Conservation (phyloP, 2,113 vertebrate species). For the Ondatra zibethicus region DNA sequence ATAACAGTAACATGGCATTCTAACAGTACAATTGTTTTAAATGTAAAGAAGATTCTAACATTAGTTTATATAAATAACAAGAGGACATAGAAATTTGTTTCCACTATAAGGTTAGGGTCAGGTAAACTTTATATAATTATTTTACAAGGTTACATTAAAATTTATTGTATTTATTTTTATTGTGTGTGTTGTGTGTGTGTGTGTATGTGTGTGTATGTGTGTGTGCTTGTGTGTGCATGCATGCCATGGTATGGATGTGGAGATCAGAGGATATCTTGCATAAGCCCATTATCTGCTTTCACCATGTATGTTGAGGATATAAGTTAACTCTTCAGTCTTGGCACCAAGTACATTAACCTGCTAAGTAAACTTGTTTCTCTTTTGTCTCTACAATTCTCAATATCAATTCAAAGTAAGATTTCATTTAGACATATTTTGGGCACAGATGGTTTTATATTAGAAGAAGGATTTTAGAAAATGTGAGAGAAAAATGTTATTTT, state of each 20-base stretch:
- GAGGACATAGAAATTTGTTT: slow-evolving; percentile 79
- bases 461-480: slow-evolving; percentile 29
- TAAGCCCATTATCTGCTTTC: not conserved
- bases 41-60: slow-evolving; percentile 14
- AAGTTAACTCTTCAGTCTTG: not conserved
- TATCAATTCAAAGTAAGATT: slow-evolving; percentile 40
- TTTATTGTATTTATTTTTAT: not conserved
- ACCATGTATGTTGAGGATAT: not conserved
- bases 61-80: slow-evolving; percentile 43
- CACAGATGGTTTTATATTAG: not conserved
- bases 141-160: slow-evolving; percentile 30
- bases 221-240: not conserved
- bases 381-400: not conserved
- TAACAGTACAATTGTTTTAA: slow-evolving; percentile 65
- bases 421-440: not conserved
- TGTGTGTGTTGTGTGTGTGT: not conserved
- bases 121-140: slow-evolving; percentile 72
- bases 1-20: not conserved
- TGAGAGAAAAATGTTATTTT: slow-evolving; percentile 11
- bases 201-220: not conserved
- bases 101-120: slow-evolving; percentile 80
- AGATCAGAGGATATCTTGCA: not conserved
- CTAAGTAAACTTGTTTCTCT: not conserved
- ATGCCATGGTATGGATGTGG: not conserved
- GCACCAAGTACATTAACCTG: not conserved